Conservation (phyloP, 2,797 vertebrate species). For the Diplodus sargus region DNA sequence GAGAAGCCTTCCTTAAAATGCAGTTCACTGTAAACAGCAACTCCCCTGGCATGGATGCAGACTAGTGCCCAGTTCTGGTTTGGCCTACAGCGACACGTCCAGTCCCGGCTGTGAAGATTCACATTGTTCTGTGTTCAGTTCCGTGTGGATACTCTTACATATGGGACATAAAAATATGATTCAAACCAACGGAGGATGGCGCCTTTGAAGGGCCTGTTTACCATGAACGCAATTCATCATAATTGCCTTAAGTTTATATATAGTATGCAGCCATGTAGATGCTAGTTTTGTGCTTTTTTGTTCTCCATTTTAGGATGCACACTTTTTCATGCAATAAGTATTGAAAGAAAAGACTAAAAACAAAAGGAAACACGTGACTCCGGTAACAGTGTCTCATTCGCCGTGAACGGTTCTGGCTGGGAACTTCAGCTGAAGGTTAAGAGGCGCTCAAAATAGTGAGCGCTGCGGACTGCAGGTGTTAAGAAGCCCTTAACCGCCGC, state of each 20-base stretch:
- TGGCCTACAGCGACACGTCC: background rate
- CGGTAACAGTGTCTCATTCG: background rate
- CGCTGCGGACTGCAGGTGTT: background rate
- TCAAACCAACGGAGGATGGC: background rate
- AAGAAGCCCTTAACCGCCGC: constrained; percentile 1
- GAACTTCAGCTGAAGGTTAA: constrained; percentile 14
- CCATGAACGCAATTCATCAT: too few species aligned
- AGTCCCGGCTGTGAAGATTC: background rate
- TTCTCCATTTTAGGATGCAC: background rate
- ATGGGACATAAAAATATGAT: background rate
- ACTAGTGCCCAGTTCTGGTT: background rate
- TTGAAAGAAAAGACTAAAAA: background rate
- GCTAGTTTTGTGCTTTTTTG: background rate
- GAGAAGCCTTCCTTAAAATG: background rate
- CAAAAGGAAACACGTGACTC: background rate
- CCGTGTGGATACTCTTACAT: background rate
- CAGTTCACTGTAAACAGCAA: too few species aligned
- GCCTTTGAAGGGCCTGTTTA: background rate
- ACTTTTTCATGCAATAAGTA: background rate
- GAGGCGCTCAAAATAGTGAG: constrained; percentile 1
- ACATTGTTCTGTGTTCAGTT: background rate
- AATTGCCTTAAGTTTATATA: too few species aligned
- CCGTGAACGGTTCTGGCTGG: background rate
- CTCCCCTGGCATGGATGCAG: background rate
- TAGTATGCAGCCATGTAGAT: too few species aligned